A percentile compares a stretch with the other conserved stretches of the same genome.
Evolutionary conservation across 2,888 invertebrate genomes (phyloP).

Genomic region (Pilophorus perplexus): DNA sequence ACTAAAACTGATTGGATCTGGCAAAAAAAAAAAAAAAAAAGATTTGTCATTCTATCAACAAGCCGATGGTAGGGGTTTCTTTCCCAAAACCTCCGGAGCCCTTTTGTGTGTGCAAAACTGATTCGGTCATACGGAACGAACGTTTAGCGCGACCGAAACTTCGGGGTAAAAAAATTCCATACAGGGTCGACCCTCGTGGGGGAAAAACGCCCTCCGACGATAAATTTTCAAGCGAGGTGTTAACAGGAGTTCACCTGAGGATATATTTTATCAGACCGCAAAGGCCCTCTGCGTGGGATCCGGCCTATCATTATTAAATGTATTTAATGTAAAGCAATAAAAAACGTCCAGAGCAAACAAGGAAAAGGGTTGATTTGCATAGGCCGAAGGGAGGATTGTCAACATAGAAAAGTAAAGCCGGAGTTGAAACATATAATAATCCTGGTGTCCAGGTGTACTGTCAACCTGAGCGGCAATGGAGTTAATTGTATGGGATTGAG

Average conservation of each 20-base stretch:
- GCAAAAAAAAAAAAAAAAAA: too few species aligned
- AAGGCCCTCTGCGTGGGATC: slow-evolving; percentile 4
- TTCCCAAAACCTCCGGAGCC: too few species aligned
- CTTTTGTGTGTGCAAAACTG: too few species aligned
- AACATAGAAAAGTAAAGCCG: slow-evolving; percentile 12
- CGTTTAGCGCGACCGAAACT: too few species aligned
- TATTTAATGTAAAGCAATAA: slow-evolving; percentile 8
- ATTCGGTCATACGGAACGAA: too few species aligned
- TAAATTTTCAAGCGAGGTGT: too few species aligned
- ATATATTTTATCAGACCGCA: slow-evolving; percentile 4
- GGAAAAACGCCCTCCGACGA: too few species aligned
- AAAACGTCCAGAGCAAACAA: slow-evolving; percentile 13
- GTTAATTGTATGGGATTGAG: slow-evolving; percentile 44
- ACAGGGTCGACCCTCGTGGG: too few species aligned
- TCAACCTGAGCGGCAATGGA: slow-evolving; percentile 38
- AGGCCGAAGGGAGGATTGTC: slow-evolving; percentile 21
- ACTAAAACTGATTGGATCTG: too few species aligned
- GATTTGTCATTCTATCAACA: too few species aligned
- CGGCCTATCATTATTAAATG: slow-evolving; percentile 19
- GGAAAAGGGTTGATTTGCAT: slow-evolving; percentile 17
- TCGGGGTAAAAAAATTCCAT: too few species aligned
- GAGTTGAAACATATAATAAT: slow-evolving; percentile 20
- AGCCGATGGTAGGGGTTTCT: too few species aligned
- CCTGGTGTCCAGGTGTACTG: slow-evolving; percentile 16
- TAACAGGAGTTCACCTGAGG: not conserved